Conservation (phyloP, 2,888 invertebrate genomes). For the Apotomis turbidana region DNA sequence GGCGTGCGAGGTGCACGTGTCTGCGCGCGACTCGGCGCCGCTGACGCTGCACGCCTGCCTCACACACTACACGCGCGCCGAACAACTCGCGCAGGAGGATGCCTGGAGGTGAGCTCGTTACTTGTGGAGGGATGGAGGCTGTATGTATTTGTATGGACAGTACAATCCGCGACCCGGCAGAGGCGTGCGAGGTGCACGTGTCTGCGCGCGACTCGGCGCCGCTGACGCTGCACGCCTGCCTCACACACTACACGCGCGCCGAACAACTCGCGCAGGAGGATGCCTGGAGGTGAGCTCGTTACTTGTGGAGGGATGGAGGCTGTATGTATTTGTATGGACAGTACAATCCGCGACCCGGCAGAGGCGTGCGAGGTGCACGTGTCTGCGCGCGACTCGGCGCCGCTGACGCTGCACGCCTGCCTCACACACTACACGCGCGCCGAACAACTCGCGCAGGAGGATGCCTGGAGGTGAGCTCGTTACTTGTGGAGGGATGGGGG, state of each 20-base stretch:
- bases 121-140: too few relatives aligned
- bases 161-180: constrained; percentile 48
- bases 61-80: constrained; percentile 93
- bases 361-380: constrained; percentile 91
- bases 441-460: constrained; percentile 94
- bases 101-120: constrained; percentile 88
- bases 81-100: constrained; percentile 94
- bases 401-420: constrained; percentile 96
- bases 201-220: constrained; percentile 83
- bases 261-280: constrained; percentile 95
- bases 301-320: too few relatives aligned
- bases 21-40: constrained; percentile 80
- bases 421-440: constrained; percentile 94
- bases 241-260: constrained; percentile 93
- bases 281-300: constrained; percentile 89
- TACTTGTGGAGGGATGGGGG: too few relatives aligned
- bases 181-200: constrained; percentile 91
- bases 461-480: constrained; percentile 90
- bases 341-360: constrained; percentile 44
- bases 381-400: constrained; percentile 80
- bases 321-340: too few relatives aligned
- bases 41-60: constrained; percentile 97
- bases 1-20: constrained; percentile 91
- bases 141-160: too few relatives aligned
- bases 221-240: constrained; percentile 96